phyloP scores from a whole-genome alignment of 2,888 invertebrate species.

The Stegophylla sp. region DNA sequence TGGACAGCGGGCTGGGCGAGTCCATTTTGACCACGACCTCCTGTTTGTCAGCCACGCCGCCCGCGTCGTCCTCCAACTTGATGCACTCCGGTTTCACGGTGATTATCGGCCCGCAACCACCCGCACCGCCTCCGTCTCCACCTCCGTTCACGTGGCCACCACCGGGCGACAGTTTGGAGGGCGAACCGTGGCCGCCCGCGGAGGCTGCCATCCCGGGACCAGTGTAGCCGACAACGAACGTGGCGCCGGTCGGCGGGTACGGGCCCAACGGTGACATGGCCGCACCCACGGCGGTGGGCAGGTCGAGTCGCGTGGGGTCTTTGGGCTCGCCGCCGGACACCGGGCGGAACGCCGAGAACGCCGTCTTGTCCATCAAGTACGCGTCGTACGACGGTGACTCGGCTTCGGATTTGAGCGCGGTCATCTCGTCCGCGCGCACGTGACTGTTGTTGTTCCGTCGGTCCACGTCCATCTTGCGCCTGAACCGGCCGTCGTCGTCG shows the following conservation, averaged over 20 bases:
- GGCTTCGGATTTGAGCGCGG: slow-evolving; percentile 48
- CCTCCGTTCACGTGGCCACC: slow-evolving; percentile 37
- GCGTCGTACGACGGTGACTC: slow-evolving; percentile 29
- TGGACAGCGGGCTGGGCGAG: slow-evolving; percentile 67
- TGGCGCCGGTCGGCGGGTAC: slow-evolving; percentile 73
- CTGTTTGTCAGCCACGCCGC: slow-evolving; percentile 64
- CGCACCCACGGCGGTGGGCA: slow-evolving; percentile 62
- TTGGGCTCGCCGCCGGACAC: slow-evolving; percentile 66
- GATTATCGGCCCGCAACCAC: slow-evolving; percentile 56
- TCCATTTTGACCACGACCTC: slow-evolving; percentile 53
- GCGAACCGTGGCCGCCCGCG: slow-evolving; percentile 8
- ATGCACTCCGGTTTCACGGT: slow-evolving; percentile 66
- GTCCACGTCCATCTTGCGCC: slow-evolving; percentile 61
- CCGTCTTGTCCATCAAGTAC: slow-evolving; percentile 65
- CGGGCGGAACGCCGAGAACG: slow-evolving; percentile 79
- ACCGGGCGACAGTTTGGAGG: slow-evolving; percentile 52
- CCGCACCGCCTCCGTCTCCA: background rate
- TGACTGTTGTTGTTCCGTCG: slow-evolving; percentile 61
- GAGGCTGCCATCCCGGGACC: slow-evolving; percentile 16
- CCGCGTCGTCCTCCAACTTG: slow-evolving; percentile 63
- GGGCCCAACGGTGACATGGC: slow-evolving; percentile 67
- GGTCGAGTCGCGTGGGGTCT: slow-evolving; percentile 63
- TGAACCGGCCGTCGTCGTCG: slow-evolving; percentile 64
- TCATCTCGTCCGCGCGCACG: slow-evolving; percentile 55
- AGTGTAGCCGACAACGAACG: slow-evolving; percentile 77